A percentile compares a stretch with the other conserved stretches of the same genome.
These are phyloP conservation scores for Euzetes globulus DNA, from an alignment of 2,888 invertebrate species.

Conservation along the genomic window DNA sequence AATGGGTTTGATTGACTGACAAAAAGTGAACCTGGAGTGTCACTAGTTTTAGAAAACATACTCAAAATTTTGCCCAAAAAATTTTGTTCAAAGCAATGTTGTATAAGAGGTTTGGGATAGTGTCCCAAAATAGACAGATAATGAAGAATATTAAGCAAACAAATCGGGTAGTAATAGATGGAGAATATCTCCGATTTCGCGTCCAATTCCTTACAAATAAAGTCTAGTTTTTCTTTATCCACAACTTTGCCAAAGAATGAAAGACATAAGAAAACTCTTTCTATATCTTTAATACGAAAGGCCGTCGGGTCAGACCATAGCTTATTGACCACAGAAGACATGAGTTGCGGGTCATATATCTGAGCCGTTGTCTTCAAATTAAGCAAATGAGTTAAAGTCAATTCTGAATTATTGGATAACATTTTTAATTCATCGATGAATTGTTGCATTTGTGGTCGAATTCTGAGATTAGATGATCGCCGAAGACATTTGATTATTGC, in stretches of 20 bases:
- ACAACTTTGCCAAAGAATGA: neutral
- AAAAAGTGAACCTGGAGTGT: no score
- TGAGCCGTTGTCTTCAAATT: neutral
- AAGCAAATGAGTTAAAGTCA: conserved; percentile 4
- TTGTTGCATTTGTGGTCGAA: neutral
- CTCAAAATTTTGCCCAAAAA: neutral
- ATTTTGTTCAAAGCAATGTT: neutral
- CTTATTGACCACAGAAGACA: neutral
- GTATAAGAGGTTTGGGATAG: neutral
- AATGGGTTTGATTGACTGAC: no score
- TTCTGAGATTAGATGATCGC: neutral
- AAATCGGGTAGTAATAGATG: neutral
- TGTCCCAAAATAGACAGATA: neutral
- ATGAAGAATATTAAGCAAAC: neutral
- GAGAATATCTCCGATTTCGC: neutral
- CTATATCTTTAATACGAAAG: conserved; percentile 10
- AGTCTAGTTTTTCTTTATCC: neutral
- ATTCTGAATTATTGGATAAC: neutral
- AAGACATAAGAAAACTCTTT: neutral
- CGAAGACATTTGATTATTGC: conserved; percentile 2
- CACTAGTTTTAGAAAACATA: neutral
- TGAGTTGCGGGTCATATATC: neutral
- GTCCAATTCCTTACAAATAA: neutral
- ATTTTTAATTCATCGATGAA: neutral
- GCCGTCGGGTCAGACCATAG: neutral